Evolutionary conservation across 2,888 invertebrate species (phyloP).

Genomic region (Chrysolina americana): DNA sequence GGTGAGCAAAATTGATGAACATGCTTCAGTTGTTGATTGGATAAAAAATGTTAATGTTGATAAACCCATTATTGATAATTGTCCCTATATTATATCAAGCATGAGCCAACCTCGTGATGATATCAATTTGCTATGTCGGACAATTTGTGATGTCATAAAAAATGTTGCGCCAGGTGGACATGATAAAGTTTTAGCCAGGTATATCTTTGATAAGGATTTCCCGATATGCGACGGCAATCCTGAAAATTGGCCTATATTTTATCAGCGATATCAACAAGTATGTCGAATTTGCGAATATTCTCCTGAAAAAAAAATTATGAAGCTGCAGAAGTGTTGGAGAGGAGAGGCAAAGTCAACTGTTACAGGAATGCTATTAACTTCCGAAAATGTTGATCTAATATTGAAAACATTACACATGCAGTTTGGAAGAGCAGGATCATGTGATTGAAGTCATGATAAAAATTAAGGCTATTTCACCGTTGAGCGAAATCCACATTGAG

Average conservation of each 20-base stretch:
- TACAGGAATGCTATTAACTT: neutral
- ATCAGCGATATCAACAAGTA: constrained; percentile 10
- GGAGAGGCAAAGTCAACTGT: neutral
- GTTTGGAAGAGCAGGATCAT: constrained; percentile 4
- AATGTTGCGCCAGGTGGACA: neutral
- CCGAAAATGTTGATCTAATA: neutral
- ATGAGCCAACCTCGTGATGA: too few species aligned
- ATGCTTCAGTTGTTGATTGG: too few species aligned
- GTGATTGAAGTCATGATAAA: neutral
- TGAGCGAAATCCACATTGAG: neutral
- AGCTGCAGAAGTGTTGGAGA: neutral
- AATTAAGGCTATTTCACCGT: neutral
- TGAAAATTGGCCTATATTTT: constrained; percentile 2
- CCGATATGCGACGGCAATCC: neutral
- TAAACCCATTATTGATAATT: too few species aligned
- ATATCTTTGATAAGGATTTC: neutral
- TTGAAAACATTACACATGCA: constrained; percentile 5
- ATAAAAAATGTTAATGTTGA: too few species aligned
- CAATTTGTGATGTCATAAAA: neutral
- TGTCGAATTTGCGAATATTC: too few species aligned
- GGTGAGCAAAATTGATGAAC: too few species aligned
- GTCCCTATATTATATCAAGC: too few species aligned
- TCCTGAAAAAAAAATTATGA: constrained; percentile 16
- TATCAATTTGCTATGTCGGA: too few species aligned
- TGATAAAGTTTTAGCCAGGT: neutral